Base-by-base conservation (phyloP, 2,113 vertebrate genomes). In the Stigmatopora argus region DNA sequence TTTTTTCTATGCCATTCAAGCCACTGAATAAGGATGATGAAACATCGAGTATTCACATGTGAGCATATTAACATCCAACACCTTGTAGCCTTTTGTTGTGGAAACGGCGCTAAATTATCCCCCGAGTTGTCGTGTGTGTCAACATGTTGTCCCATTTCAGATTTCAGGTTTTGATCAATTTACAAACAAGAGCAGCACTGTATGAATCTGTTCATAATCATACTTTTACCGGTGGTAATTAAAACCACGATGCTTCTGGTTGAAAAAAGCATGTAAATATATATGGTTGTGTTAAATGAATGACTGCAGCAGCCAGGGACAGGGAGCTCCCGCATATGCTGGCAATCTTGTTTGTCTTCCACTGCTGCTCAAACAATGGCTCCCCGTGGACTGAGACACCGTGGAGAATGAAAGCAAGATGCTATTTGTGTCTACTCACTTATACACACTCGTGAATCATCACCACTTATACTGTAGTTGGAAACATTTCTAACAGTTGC, bases 281-380 rank as follows among this genome's bases (percentile, higher is more conserved):
- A 52, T 26, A 49, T 35, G 67, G 26, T 70, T 55, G 53, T 4
- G 41, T 66, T 66, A 38, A 69, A 73, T 81, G 83, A 85, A 64
- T 74, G 80, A 77, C 79, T 83, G 82, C 78, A 38, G 70, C 73
- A 8, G 68, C 81, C 81, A 81, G 65, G 59, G 86, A 83, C 69
- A 66, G 84, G 87, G 85, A 87, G 80, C 69, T 79, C 23, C 63
- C 75, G 71, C 31, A 61, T 81, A 79, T 14, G 21, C 75, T 73
- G 72, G 78, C 79, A 61, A 78, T 74, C 83, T 87, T 87, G 84
- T 89, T 89, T 89, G 84, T 87, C 85, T 89, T 82, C 75, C 64
- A 73, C 79, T 62, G 85, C 81, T 79, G 81, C 82, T 87, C 84
- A 84, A 88, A 87, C 85, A 87, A 86, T 80, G 85, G 78, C 75